Conservation (phyloP, 2,888 invertebrate species). For the Abrostola tripartita region DNA sequence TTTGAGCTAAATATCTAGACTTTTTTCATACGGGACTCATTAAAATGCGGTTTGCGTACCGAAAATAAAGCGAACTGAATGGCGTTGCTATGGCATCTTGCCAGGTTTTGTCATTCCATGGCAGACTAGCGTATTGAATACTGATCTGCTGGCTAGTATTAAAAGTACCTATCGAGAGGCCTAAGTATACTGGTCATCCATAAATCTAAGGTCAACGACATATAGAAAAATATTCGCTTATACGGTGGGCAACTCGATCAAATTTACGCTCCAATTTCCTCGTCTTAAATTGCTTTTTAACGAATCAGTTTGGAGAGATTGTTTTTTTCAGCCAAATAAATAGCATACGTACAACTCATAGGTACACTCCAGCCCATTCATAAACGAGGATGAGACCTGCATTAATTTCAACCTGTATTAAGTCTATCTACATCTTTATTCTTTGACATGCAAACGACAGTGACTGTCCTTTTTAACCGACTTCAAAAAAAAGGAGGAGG, state of each 20-base stretch:
- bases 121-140: conserved; percentile 45
- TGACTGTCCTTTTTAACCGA: too few relatives aligned
- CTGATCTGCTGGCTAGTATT: conserved; percentile 52
- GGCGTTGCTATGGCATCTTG: conserved; percentile 70
- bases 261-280: conserved; percentile 30
- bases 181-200: conserved; percentile 54
- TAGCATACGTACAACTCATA: too few relatives aligned
- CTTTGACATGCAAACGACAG: too few relatives aligned
- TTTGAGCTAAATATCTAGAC: conserved; percentile 30
- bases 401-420: too few relatives aligned
- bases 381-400: too few relatives aligned
- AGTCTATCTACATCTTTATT: too few relatives aligned
- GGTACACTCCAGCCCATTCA: too few relatives aligned
- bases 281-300: conserved; percentile 27
- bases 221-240: conserved; percentile 57
- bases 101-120: conserved; percentile 78
- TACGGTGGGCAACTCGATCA: conserved; percentile 26
- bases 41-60: conserved; percentile 80
- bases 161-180: conserved; percentile 37
- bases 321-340: background rate
- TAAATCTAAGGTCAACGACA: conserved; percentile 64
- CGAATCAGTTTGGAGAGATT: conserved; percentile 5
- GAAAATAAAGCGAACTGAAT: conserved; percentile 76
- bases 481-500: too few relatives aligned
- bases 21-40: conserved; percentile 63